Conservation (phyloP, 2,888 invertebrate genomes). For the Calliopum simillimum region DNA sequence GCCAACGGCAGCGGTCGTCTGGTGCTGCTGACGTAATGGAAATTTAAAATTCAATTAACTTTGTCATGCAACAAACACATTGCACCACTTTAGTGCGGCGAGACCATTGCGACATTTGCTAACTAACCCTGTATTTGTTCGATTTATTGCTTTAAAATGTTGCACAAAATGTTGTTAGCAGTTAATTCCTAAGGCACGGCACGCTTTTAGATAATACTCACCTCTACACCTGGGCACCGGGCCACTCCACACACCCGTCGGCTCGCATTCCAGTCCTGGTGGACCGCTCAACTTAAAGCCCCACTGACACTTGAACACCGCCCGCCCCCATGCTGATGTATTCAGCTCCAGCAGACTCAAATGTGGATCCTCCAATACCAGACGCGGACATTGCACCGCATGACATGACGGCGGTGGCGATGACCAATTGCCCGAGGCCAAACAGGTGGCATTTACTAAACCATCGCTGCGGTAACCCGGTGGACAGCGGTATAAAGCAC, state of each 20-base stretch:
- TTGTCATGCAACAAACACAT: no score
- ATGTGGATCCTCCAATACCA: constrained; percentile 77
- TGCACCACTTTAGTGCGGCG: no score
- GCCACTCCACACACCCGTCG: constrained; percentile 84
- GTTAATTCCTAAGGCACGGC: not conserved
- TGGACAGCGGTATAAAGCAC: constrained; percentile 75
- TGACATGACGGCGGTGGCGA: constrained; percentile 79
- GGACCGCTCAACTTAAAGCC: constrained; percentile 83
- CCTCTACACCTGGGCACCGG: constrained; percentile 81
- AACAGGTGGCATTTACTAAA: constrained; percentile 81
- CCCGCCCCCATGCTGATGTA: constrained; percentile 83
- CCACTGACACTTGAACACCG: constrained; percentile 86
- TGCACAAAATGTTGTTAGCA: no score
- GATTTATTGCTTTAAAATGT: no score
- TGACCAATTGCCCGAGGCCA: constrained; percentile 87
- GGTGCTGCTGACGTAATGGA: no score
- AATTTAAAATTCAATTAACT: no score
- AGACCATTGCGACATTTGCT: no score
- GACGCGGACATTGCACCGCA: constrained; percentile 81
- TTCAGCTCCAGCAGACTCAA: constrained; percentile 83
- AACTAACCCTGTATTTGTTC: no score
- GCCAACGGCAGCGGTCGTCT: no score
- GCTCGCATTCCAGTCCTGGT: constrained; percentile 83
- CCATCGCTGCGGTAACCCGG: constrained; percentile 84
- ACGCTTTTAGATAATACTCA: constrained; percentile 67